phyloP scores from a whole-genome alignment of 2,113 vertebrate species.

The Mobula hypostoma region DNA sequence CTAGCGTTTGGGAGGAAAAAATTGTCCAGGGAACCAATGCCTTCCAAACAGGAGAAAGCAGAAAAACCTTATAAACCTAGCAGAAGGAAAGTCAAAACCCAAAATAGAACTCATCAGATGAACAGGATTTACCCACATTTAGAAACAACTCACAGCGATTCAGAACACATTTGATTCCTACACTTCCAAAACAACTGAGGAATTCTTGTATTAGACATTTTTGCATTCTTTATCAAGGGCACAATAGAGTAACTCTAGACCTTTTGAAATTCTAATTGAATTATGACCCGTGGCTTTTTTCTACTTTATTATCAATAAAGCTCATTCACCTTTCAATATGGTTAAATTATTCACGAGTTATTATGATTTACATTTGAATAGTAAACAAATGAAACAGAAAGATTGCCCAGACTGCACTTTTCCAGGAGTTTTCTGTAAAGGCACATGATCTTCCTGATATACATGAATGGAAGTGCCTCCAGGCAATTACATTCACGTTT shows the following conservation, averaged over 20 bases:
- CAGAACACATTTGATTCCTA: background rate
- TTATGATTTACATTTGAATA: background rate
- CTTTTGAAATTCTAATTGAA: background rate
- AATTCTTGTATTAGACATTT: background rate
- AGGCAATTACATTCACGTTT: background rate
- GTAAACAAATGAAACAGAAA: background rate
- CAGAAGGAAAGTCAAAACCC: background rate
- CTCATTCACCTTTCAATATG: background rate
- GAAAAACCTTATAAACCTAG: background rate
- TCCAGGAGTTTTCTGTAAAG: background rate
- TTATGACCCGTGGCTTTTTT: background rate
- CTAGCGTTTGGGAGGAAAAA: background rate
- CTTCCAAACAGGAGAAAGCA: background rate
- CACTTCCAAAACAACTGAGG: background rate
- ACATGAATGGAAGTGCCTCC: background rate
- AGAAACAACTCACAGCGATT: background rate
- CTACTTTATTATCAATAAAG: background rate
- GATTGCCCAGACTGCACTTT: background rate
- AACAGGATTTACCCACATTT: background rate
- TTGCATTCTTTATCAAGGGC: background rate
- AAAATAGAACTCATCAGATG: background rate
- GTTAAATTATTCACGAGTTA: background rate
- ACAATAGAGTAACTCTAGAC: background rate
- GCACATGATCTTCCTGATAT: background rate
- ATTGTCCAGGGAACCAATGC: background rate